These are phyloP conservation scores for Forbesichthys papilliferus DNA, from an alignment of 2,113 vertebrate genomes.

Conservation along the genomic window DNA sequence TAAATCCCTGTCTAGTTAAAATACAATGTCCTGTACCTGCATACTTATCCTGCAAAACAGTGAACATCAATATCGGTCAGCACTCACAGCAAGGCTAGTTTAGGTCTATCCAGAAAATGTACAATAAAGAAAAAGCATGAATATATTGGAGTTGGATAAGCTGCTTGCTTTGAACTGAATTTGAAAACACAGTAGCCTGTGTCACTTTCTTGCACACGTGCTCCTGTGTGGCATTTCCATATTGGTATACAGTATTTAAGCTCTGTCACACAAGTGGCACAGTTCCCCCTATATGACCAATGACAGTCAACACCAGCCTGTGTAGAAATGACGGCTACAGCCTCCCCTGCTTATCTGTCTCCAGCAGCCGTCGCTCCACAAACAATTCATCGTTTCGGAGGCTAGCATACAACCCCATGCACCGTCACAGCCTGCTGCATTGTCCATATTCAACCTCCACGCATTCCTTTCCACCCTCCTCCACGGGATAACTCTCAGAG, in stretches of 20 bases:
- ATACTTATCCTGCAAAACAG: slow-evolving; percentile 15
- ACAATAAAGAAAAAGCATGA: too few relatives aligned
- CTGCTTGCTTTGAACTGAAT: too few relatives aligned
- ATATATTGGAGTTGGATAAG: too few relatives aligned
- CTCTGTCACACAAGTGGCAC: too few relatives aligned
- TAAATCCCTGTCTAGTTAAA: background rate
- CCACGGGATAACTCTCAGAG: too few relatives aligned
- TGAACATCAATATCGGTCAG: slow-evolving; percentile 19
- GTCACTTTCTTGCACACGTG: background rate
- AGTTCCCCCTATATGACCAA: too few relatives aligned
- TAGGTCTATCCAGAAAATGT: too few relatives aligned
- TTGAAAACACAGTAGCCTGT: background rate
- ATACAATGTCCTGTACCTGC: background rate
- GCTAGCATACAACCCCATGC: background rate
- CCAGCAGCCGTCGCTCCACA: slow-evolving; percentile 9
- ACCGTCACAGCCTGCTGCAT: background rate
- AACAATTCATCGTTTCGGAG: background rate
- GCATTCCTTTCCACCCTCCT: too few relatives aligned
- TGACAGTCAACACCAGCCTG: too few relatives aligned
- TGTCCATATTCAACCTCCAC: background rate
- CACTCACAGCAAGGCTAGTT: background rate
- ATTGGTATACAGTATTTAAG: background rate
- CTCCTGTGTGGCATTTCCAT: background rate
- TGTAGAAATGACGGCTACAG: too few relatives aligned
- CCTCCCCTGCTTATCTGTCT: slow-evolving; percentile 36